A percentile compares a stretch with the other conserved stretches of the same genome.
Conservation (phyloP, 2,113 vertebrate species). For the Tyrannus savana region DNA sequence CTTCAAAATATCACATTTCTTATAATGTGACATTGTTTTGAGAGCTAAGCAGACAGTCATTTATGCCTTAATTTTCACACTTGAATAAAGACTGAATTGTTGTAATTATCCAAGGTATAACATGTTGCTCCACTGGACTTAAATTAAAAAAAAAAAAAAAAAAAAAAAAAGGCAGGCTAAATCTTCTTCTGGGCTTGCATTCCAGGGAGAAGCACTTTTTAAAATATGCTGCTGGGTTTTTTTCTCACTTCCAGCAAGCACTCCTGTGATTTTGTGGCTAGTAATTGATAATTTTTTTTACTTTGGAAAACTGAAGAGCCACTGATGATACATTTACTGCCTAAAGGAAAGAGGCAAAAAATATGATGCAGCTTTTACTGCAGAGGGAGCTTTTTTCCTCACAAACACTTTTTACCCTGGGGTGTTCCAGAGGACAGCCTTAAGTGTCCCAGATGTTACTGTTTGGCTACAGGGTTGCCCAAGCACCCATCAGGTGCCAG, state of each 20-base stretch:
- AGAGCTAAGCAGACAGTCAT: constrained; percentile 30
- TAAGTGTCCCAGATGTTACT: not conserved
- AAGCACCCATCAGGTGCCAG: not conserved
- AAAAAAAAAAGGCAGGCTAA: not conserved
- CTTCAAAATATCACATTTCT: constrained; percentile 50
- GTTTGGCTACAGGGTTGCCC: not conserved
- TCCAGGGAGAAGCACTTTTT: not conserved
- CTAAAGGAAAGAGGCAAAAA: not conserved
- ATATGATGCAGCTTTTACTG: not conserved
- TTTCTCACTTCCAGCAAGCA: not conserved
- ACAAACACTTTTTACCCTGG: not conserved
- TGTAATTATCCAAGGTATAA: not conserved
- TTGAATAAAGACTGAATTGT: constrained; percentile 58
- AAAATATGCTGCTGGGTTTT: not conserved
- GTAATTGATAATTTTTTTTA: not conserved
- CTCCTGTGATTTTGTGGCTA: not conserved
- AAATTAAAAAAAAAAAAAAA: not conserved
- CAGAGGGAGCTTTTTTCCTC: not conserved
- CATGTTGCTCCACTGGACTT: not conserved
- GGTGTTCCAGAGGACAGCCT: not conserved
- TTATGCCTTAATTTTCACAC: constrained; percentile 54
- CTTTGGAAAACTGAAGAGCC: not conserved
- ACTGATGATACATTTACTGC: not conserved
- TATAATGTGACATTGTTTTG: constrained; percentile 28
- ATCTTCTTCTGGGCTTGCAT: not conserved